Evolutionary conservation across 2,113 vertebrate species (phyloP), one percentile per base, ranked within the genome.

Genomic region (Oxyura jamaicensis): DNA sequence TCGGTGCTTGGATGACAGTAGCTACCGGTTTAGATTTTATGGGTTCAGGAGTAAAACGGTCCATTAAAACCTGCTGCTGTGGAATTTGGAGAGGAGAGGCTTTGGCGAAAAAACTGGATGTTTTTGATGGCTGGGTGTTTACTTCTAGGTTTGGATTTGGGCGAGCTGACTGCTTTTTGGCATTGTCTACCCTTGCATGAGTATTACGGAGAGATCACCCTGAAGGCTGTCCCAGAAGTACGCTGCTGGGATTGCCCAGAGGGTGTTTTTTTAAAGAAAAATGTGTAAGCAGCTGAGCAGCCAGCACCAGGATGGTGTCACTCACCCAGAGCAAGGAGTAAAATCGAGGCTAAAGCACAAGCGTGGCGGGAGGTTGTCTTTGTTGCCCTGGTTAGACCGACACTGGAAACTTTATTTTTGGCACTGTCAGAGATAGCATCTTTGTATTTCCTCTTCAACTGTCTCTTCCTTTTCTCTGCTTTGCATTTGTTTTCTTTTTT

Each of bases 211-310:
- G 80, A 95, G 80, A 87, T 94, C 95, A 72, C 88, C 76, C 84
- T 44, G 20, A 46, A 91, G 83, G 84, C 74, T 93, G 85, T 50
- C 92, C 79, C 76, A 92, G 96, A 79, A 86, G 48, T 60, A 91
- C 82, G 11, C 36, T 17, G 25, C 19, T 33, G 77, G 26, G 17
- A 10, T n/a, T 53, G 39, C 13, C 86, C 81, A 79, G 90, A 96
- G 94, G 83, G 86, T 35, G 73, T 62, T 88, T 94, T 96, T 97
- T 93, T 72, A 41, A 96, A 69, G 86, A 50, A 53, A 76, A 86
- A 60, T 6, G 26, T 53, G 50, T 48, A 59, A 93, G 88, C 71
- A 81, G 89, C 20, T 21, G 91, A 41, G 88, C 93, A 95, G 91
- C 21, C 91, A 83, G 68, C 53, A 26, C 62, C 16, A 26, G 77